These are phyloP conservation scores for Dinomys branickii DNA, from an alignment of 2,113 vertebrate species.

Conservation along the genomic window DNA sequence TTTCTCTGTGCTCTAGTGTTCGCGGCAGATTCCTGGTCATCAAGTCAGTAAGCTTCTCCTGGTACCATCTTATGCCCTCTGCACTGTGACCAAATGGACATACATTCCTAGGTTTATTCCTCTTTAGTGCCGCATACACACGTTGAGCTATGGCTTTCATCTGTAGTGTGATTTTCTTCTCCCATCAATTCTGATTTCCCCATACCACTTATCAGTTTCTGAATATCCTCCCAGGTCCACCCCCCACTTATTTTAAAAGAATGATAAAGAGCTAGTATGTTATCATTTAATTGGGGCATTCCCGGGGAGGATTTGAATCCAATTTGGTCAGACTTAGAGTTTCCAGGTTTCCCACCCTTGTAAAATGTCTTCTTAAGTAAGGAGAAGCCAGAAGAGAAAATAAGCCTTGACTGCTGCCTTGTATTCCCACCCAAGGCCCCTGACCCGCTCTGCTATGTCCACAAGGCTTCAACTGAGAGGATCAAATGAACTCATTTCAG, in stretches of 20 bases:
- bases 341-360: neutral
- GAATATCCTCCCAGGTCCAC: neutral
- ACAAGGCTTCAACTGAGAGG: neutral
- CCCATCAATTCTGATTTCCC: neutral
- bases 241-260: neutral
- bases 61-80: neutral
- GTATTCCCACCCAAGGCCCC: neutral
- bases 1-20: neutral
- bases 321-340: neutral
- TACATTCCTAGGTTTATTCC: neutral
- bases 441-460: neutral
- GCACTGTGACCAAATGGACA: neutral
- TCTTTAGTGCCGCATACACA: neutral
- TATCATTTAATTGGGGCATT: neutral
- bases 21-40: neutral
- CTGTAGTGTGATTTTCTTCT: too few relatives aligned
- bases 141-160: neutral
- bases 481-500: neutral
- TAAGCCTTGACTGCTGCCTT: neutral
- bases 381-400: neutral
- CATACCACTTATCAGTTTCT: neutral
- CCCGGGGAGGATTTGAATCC: neutral
- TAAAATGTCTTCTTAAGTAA: neutral
- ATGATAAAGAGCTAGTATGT: neutral
- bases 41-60: neutral